Conservation (phyloP, 2,113 vertebrate species). For the Muntiacus muntjak region DNA sequence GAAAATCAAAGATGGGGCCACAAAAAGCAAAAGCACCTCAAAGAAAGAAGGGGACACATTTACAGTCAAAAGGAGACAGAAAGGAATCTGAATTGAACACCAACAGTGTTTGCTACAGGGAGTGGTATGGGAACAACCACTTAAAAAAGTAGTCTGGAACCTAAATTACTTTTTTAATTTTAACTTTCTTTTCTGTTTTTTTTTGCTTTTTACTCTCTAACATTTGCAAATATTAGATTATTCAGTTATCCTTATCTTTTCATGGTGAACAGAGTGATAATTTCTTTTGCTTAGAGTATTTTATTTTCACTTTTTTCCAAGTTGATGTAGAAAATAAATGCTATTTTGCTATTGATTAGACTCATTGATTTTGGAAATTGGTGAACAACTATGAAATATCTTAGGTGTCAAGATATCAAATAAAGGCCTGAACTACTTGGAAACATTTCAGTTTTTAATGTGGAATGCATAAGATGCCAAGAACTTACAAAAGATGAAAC, state of each 20-base stretch:
- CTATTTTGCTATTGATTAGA: conserved; percentile 29
- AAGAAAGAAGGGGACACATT: not conserved
- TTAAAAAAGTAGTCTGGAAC: not conserved
- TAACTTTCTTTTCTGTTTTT: not conserved
- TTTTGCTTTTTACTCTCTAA: not conserved
- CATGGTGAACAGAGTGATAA: not conserved
- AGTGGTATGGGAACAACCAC: not conserved
- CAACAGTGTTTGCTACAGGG: not conserved
- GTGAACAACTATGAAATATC: not conserved
- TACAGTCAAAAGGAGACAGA: not conserved
- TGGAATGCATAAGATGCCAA: conserved; percentile 1
- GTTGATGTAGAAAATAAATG: not conserved
- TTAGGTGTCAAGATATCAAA: not conserved
- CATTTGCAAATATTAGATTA: not conserved
- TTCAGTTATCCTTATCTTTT: not conserved
- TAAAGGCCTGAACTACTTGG: not conserved
- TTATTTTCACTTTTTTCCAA: not conserved
- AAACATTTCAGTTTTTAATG: conserved; percentile 21
- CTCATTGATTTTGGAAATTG: conserved; percentile 39
- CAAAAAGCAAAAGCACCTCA: not conserved
- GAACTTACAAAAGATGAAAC: not conserved
- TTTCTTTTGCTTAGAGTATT: not conserved
- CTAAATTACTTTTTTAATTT: not conserved
- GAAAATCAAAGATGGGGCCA: not conserved
- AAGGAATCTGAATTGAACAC: not conserved